Conservation (phyloP, 2,888 invertebrate species). For the Ramazzottius varieornatus region DNA sequence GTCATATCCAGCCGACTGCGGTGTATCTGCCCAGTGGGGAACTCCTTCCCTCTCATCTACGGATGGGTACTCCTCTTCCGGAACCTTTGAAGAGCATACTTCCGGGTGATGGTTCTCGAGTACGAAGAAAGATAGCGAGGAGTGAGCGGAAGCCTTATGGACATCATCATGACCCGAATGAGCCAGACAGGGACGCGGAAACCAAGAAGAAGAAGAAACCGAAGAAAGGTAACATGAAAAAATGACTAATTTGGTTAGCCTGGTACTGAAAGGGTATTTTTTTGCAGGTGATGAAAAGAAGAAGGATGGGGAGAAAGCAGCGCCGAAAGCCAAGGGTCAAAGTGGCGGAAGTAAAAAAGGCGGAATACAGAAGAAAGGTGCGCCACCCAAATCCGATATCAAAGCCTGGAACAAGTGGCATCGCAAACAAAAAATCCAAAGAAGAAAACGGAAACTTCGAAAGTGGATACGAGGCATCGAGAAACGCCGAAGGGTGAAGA, state of each 20-base stretch:
- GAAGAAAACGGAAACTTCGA: not conserved
- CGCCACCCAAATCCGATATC: not conserved
- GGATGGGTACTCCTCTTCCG: not conserved
- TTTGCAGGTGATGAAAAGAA: not conserved
- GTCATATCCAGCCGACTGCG: not conserved
- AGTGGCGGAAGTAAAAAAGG: not conserved
- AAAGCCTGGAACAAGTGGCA: not conserved
- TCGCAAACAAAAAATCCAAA: not conserved
- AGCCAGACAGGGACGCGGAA: not conserved
- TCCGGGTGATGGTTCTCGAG: not conserved
- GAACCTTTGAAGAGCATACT: not conserved
- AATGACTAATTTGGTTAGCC: no score
- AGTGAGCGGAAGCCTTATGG: not conserved
- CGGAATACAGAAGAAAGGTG: not conserved
- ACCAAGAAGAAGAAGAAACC: no score
- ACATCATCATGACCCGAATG: not conserved
- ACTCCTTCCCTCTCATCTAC: not conserved
- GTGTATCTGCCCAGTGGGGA: not conserved
- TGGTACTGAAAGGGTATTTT: no score
- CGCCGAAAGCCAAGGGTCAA: not conserved
- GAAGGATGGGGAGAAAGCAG: not conserved
- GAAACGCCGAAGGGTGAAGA: not conserved
- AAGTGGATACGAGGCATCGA: not conserved
- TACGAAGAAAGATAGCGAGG: not conserved
- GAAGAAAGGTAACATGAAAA: not conserved